phyloP scores from a whole-genome alignment of 2,888 invertebrate genomes.

The Ophion costatus region DNA sequence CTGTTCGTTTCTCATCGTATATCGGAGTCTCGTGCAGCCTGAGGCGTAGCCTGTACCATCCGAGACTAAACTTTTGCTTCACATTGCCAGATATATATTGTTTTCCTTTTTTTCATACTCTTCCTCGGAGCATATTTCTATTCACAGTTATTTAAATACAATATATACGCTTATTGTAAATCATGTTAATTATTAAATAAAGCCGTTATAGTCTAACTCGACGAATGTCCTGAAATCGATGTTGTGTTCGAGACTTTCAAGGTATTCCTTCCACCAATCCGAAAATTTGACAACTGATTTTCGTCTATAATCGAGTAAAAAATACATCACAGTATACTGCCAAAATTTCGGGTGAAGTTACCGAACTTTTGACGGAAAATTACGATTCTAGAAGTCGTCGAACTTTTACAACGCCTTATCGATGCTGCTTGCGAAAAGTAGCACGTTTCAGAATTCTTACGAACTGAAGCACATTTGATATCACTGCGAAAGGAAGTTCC shows the following conservation, averaged over 20 bases:
- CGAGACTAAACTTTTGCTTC: conserved; percentile 56
- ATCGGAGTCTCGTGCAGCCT: conserved; percentile 41
- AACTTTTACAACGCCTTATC: too few relatives aligned
- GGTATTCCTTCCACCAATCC: too few relatives aligned
- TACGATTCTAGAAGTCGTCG: too few relatives aligned
- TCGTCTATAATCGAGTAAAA: too few relatives aligned
- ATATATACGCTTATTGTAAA: conserved; percentile 69
- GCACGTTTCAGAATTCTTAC: too few relatives aligned
- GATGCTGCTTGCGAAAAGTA: too few relatives aligned
- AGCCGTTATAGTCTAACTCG: conserved; percentile 65
- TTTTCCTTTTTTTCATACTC: conserved; percentile 56
- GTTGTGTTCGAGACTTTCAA: neutral
- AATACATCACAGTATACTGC: too few relatives aligned
- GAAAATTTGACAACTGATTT: too few relatives aligned
- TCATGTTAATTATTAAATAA: conserved; percentile 74
- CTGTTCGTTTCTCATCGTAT: conserved; percentile 21
- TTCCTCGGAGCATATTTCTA: conserved; percentile 63
- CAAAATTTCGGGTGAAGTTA: too few relatives aligned
- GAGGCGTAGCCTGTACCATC: conserved; percentile 47
- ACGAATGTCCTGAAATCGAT: conserved; percentile 12
- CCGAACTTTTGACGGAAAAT: too few relatives aligned
- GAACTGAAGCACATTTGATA: too few relatives aligned
- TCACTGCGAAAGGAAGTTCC: too few relatives aligned
- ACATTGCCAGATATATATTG: conserved; percentile 57
- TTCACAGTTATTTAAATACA: conserved; percentile 68